Evolutionary conservation across 2,113 vertebrate species (phyloP).

Genomic region (Mesocricetus auratus): DNA sequence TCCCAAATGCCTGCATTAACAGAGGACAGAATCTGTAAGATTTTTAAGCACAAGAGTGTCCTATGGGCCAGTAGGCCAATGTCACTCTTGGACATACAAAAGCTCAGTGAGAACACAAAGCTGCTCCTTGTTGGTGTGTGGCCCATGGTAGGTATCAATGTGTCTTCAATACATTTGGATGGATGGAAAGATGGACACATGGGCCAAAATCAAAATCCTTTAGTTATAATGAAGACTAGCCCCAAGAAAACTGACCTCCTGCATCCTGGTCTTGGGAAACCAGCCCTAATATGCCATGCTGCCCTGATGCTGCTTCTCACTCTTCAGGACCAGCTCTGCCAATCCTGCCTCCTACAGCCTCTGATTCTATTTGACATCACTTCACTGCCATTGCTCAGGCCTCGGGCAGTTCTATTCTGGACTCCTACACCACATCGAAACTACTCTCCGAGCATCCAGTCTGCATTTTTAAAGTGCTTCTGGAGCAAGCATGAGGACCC

Average conservation of each 20-base stretch:
- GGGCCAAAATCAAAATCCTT: neutral
- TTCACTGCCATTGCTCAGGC: neutral
- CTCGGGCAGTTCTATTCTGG: conserved; percentile 12
- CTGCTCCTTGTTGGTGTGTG: neutral
- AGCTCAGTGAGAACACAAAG: neutral
- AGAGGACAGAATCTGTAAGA: neutral
- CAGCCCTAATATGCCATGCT: neutral
- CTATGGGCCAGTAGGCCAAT: neutral
- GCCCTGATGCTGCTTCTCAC: neutral
- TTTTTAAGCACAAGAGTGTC: neutral
- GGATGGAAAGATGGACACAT: neutral
- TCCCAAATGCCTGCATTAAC: neutral
- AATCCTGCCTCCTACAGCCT: neutral
- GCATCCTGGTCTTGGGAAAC: neutral
- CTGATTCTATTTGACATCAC: neutral
- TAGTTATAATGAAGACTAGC: neutral
- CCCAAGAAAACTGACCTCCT: neutral
- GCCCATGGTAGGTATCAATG: neutral
- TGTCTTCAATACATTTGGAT: neutral
- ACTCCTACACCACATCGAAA: conserved; percentile 6
- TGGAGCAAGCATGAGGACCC: neutral
- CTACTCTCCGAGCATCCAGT: neutral
- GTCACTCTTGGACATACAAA: neutral
- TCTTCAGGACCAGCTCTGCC: neutral
- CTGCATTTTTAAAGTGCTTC: neutral